phyloP scores from a whole-genome alignment of 1,140 invertebrate species.

The Mercenaria mercenaria region DNA sequence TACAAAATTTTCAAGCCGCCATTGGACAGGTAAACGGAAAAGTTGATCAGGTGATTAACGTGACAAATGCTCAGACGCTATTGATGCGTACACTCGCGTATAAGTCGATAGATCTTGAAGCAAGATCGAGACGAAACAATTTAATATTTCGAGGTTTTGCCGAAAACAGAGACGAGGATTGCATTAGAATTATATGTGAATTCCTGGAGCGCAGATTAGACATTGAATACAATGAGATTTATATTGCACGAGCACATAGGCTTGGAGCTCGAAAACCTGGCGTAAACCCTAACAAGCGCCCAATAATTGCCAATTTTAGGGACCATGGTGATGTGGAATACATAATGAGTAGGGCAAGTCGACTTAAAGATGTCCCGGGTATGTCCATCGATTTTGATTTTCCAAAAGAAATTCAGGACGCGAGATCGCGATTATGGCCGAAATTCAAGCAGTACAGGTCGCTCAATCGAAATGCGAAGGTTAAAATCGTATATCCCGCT shows the following conservation, averaged over 20 bases:
- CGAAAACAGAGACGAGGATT: slow-evolving; percentile 18
- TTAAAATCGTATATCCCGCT: background rate
- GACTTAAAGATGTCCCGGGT: background rate
- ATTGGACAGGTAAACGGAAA: background rate
- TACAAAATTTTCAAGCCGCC: background rate
- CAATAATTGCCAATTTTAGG: slow-evolving; percentile 35
- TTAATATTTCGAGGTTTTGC: slow-evolving; percentile 34
- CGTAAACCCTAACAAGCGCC: slow-evolving; percentile 20
- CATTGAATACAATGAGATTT: background rate
- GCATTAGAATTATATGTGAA: background rate
- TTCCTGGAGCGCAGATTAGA: background rate
- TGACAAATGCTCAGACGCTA: slow-evolving; percentile 23
- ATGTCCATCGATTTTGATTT: slow-evolving; percentile 20
- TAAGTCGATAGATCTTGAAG: too few species aligned
- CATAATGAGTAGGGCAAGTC: background rate
- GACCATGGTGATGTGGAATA: background rate
- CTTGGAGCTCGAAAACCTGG: too few species aligned
- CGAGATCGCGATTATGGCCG: slow-evolving; percentile 6
- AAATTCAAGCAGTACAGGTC: background rate
- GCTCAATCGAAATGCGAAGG: background rate
- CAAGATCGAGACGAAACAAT: slow-evolving; percentile 46
- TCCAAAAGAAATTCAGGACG: slow-evolving; percentile 28
- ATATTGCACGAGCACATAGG: too few species aligned
- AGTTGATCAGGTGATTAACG: slow-evolving; percentile 7
- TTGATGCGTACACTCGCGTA: background rate